phyloP scores from a whole-genome alignment of 2,113 vertebrate genomes.

The Pyrgilauda ruficollis region DNA sequence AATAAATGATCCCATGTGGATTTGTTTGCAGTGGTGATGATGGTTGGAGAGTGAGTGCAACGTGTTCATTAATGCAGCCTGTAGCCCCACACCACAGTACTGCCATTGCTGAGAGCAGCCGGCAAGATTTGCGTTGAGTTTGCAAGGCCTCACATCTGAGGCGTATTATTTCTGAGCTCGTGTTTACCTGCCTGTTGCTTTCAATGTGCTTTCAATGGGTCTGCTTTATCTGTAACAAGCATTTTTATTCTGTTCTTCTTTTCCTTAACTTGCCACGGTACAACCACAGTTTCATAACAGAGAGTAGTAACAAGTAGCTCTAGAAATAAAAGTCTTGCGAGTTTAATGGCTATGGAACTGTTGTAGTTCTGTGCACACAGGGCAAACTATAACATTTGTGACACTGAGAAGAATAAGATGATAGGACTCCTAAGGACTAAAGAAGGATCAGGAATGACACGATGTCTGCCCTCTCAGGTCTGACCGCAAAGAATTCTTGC shows the following conservation, averaged over 20 bases:
- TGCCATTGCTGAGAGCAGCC: not conserved
- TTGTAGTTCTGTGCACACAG: not conserved
- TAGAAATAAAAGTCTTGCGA: not conserved
- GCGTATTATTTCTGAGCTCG: not conserved
- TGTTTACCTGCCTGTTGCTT: not conserved
- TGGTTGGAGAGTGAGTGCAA: not conserved
- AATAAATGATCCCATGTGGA: fast-evolving
- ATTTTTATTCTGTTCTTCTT: not conserved
- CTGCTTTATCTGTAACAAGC: not conserved
- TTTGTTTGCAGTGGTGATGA: not conserved
- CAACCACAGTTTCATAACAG: not conserved
- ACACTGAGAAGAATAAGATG: not conserved
- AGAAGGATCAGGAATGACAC: not conserved
- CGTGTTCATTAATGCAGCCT: fast-evolving
- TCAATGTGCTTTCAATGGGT: not conserved
- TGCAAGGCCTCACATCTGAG: not conserved
- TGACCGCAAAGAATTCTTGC: not conserved
- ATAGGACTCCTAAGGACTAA: not conserved
- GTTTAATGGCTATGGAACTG: not conserved
- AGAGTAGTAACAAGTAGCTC: not conserved
- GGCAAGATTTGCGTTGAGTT: not conserved
- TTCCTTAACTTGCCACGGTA: not conserved
- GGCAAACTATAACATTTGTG: not conserved
- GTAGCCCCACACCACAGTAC: fast-evolving
- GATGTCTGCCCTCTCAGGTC: not conserved